Evolutionary conservation across 2,113 vertebrate species (phyloP).

Genomic region (Pelecanoides urinatrix): DNA sequence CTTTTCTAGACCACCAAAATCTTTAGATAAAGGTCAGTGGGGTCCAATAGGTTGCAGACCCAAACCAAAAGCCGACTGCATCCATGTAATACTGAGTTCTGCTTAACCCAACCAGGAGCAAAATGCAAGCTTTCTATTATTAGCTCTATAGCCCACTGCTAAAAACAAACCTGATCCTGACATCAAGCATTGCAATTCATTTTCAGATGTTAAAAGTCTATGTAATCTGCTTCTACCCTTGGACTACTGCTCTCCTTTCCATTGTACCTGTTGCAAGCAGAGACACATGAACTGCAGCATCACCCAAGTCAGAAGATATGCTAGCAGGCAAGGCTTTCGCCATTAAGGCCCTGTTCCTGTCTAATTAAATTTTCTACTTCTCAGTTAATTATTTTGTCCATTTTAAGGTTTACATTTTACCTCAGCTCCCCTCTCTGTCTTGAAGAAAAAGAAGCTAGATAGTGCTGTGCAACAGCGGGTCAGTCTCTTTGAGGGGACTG

Average conservation of each 20-base stretch:
- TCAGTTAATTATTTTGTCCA: neutral
- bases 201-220: neutral
- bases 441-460: neutral
- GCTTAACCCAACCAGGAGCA: neutral
- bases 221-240: neutral
- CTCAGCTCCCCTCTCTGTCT: neutral
- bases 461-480: neutral
- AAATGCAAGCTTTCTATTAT: neutral
- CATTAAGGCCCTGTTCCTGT: neutral
- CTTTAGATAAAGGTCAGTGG: neutral
- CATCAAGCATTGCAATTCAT: neutral
- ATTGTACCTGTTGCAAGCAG: neutral
- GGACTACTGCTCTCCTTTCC: neutral
- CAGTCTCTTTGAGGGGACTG: neutral
- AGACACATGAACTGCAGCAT: fast-evolving
- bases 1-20: neutral
- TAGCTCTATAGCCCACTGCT: neutral
- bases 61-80: fast-evolving
- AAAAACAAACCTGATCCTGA: neutral
- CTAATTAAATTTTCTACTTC: neutral
- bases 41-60: neutral
- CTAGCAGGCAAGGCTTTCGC: neutral
- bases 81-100: neutral
- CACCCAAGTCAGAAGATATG: neutral
- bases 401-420: neutral